Percentiles rank a stretch among this genome's conserved stretches.
These are phyloP conservation scores for Athalia circularis DNA, from an alignment of 2,888 invertebrate species.

Conservation along the genomic window DNA sequence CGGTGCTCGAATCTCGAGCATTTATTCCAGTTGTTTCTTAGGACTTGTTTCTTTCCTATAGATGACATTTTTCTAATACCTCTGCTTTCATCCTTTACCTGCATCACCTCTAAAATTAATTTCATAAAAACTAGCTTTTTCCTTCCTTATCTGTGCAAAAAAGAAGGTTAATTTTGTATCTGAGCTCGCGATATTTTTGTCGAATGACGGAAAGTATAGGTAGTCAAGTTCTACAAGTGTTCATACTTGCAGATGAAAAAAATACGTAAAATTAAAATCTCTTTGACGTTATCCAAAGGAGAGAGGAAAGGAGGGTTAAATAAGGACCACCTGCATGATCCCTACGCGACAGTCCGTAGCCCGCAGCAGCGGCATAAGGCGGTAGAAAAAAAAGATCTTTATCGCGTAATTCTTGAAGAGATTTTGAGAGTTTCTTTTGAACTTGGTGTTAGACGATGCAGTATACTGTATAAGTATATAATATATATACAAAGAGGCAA, in stretches of 20 bases:
- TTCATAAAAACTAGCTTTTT: slow-evolving; percentile 34
- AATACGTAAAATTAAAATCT: slow-evolving; percentile 5
- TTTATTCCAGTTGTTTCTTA: slow-evolving; percentile 23
- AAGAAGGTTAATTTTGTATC: no score
- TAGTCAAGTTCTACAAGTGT: background rate
- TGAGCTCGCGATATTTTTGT: background rate
- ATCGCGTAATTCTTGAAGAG: slow-evolving; percentile 9
- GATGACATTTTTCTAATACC: slow-evolving; percentile 50
- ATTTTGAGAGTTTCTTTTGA: slow-evolving; percentile 28
- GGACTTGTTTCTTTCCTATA: slow-evolving; percentile 46
- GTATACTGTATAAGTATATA: background rate
- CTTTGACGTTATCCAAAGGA: slow-evolving; percentile 3
- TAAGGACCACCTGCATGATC: background rate
- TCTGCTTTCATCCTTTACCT: slow-evolving; percentile 50
- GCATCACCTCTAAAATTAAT: slow-evolving; percentile 45
- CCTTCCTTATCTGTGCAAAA: slow-evolving; percentile 2
- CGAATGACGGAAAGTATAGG: background rate
- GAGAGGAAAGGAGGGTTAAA: background rate
- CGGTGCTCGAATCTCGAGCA: slow-evolving; percentile 20
- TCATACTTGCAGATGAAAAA: no score
- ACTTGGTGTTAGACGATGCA: slow-evolving; percentile 20
- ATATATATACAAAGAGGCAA: slow-evolving; percentile 1
- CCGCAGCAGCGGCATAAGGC: background rate
- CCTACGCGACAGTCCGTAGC: no score
- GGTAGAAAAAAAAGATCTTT: slow-evolving; percentile 6